These are phyloP conservation scores for Lanistes nyassanus DNA, from an alignment of 1,140 invertebrate genomes.

Conservation along the genomic window DNA sequence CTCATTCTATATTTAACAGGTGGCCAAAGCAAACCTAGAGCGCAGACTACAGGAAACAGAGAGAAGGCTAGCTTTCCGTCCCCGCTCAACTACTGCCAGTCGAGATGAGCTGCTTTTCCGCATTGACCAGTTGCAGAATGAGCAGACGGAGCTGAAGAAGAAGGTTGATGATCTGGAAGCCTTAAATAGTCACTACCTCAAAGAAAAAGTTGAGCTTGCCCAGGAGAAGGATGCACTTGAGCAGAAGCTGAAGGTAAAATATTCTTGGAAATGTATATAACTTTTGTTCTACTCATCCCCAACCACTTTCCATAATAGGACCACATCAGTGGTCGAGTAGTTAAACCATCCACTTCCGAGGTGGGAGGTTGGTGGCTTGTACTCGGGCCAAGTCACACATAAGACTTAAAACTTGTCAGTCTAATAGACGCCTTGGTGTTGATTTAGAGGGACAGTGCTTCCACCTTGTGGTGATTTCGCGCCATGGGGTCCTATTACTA, in stretches of 20 bases:
- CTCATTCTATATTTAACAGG: neutral
- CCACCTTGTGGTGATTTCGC: no score
- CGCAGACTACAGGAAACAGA: conserved; percentile 20
- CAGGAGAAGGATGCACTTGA: conserved; percentile 32
- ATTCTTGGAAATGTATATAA: no score
- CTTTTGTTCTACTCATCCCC: no score
- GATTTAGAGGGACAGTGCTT: no score
- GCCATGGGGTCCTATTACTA: no score
- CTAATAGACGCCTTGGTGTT: no score
- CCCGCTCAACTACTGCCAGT: conserved; percentile 6
- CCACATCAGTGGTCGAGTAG: no score
- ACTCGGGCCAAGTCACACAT: no score
- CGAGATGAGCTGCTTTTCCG: conserved; percentile 40
- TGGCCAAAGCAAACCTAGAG: conserved; percentile 18
- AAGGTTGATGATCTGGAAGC: conserved; percentile 41
- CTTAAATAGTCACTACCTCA: conserved; percentile 18
- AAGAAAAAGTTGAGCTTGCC: conserved; percentile 33
- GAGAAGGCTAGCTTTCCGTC: conserved; percentile 18
- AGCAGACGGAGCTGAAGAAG: conserved; percentile 34
- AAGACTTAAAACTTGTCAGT: no score
- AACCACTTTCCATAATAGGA: no score
- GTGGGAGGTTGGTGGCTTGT: no score
- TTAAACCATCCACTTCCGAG: no score
- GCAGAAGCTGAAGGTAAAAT: conserved; percentile 25
- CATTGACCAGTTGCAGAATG: conserved; percentile 35